Evolutionary conservation across 2,888 invertebrate species (phyloP).

Genomic region (Oeneis ivallda): DNA sequence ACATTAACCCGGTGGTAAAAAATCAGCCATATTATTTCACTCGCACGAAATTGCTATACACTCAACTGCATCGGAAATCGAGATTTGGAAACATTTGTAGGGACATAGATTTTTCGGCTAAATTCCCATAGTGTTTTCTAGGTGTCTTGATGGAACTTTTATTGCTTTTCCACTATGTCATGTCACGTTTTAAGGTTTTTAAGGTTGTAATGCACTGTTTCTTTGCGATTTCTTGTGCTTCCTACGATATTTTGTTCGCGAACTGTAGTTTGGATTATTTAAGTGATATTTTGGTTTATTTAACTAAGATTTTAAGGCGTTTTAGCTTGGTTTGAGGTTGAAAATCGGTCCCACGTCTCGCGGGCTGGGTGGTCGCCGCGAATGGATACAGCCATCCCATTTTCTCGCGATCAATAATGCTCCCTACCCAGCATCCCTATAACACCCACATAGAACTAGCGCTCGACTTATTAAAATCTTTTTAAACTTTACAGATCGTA

Average conservation of each 20-base stretch:
- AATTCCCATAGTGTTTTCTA: conserved; percentile 27
- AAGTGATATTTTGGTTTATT: conserved; percentile 52
- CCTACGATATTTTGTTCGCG: conserved; percentile 38
- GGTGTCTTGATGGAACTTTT: conserved; percentile 40
- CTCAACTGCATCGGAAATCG: conserved; percentile 26
- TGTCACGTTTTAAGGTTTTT: conserved; percentile 49
- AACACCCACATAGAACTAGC: conserved; percentile 58
- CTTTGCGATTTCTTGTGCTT: conserved; percentile 36
- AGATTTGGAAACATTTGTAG: conserved; percentile 7
- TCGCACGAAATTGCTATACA: conserved; percentile 26
- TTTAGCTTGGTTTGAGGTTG: conserved; percentile 70
- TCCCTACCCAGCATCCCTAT: conserved; percentile 81
- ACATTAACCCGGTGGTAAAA: conserved; percentile 65
- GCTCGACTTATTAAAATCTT: conserved; percentile 18
- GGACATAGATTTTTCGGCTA: not conserved
- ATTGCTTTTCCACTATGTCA: conserved; percentile 44
- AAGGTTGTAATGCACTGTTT: conserved; percentile 45
- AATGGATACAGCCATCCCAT: conserved; percentile 78
- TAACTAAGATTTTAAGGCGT: conserved; percentile 60
- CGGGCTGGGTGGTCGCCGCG: conserved; percentile 76
- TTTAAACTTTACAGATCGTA: not conserved
- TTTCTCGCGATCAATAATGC: conserved; percentile 82
- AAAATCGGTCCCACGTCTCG: conserved; percentile 70
- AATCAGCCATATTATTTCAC: conserved; percentile 61
- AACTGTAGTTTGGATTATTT: conserved; percentile 41